A percentile compares a stretch with the other conserved stretches of the same genome.
Conservation (phyloP, 2,797 vertebrate genomes). For the Coilia nasus region DNA sequence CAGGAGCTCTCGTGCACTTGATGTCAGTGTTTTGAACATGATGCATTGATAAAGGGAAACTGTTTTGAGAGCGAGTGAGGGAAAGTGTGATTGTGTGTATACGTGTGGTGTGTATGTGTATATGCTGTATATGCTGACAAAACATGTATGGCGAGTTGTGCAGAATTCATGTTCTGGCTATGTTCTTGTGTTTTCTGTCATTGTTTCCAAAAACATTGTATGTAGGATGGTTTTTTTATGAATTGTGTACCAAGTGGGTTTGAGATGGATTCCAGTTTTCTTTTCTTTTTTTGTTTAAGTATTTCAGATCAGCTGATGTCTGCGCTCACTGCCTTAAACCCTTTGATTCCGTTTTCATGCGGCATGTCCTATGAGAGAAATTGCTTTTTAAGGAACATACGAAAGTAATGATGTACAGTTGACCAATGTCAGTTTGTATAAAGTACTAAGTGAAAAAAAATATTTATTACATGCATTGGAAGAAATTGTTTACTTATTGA, state of each 20-base stretch:
- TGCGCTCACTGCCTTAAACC: conserved; percentile 98
- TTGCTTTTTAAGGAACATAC: conserved; percentile 79
- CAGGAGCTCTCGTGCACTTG: conserved; percentile 37
- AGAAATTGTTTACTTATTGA: conserved; percentile 97
- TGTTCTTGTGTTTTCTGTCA: conserved; percentile 68
- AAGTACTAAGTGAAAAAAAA: conserved; percentile 89
- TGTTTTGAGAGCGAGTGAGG: conserved; percentile 34
- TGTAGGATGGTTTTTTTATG: conserved; percentile 74
- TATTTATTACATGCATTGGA: conserved; percentile 99
- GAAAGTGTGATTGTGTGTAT: neutral
- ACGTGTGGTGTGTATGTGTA: conserved; percentile 17
- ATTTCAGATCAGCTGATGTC: conserved; percentile 75
- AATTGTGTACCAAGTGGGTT: conserved; percentile 70
- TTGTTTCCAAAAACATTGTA: conserved; percentile 67
- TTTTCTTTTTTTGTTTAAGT: neutral
- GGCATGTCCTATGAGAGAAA: conserved; percentile 86
- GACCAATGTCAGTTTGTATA: conserved; percentile 96
- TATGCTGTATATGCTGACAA: conserved; percentile 25
- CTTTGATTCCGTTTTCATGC: conserved; percentile 84
- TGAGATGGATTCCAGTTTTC: conserved; percentile 2
- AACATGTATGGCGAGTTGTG: conserved; percentile 50
- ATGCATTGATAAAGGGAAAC: conserved; percentile 63
- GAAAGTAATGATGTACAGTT: conserved; percentile 86
- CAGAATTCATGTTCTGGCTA: conserved; percentile 67
- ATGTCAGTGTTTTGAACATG: conserved; percentile 50